Base-by-base conservation (phyloP, 2,888 invertebrate species). In the Oxystoma pomonae region DNA sequence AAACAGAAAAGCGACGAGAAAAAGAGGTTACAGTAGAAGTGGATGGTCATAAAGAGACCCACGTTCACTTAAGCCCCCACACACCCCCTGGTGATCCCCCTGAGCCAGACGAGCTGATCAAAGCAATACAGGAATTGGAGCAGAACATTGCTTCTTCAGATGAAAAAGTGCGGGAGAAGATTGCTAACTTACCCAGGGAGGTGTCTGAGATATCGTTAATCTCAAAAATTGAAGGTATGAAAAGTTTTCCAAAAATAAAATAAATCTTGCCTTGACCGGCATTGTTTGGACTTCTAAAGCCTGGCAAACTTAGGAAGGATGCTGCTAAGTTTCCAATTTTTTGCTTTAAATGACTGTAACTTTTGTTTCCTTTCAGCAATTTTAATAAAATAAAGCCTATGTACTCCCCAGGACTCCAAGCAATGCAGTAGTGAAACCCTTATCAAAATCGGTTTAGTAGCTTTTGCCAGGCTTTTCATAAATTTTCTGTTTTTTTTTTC, bases 101-200 rank as follows among this genome's bases (percentile, higher is more conserved):
- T 1, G 94, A 97, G 81, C 91, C 96, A 0, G 96, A 97, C 75
- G 95, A 96, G 74, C 84, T 98, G 22, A 90, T 97, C 65, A 93
- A 92, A 81, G 88, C 87, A 1, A 82, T 91, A 62, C 83, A 91
- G 80, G 94, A 94, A 72, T 83, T 98, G 73, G 98, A 98, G 80
- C 92, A 92, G 74, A 94, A 94, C 74, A 94, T 96, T 64, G 96
- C 98, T 1, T 97, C 97, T 0, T 93, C 95, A 73, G 98, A 98
- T 83, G 97, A 96, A 67, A 87, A 88, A 0, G 93, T 96, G 1
- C 83, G 98, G 69, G 95, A 97, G 78, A 88, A 91, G 76, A 98
- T 98, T 71, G 96, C 97, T 0, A 94, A 92, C 63, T 83, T 98
- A 60, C 98, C 98, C 0, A 91, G 92, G 58, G 96, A 96, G 83